phyloP scores from a whole-genome alignment of 2,797 vertebrate species.

The Arnoldichthys spilopterus region DNA sequence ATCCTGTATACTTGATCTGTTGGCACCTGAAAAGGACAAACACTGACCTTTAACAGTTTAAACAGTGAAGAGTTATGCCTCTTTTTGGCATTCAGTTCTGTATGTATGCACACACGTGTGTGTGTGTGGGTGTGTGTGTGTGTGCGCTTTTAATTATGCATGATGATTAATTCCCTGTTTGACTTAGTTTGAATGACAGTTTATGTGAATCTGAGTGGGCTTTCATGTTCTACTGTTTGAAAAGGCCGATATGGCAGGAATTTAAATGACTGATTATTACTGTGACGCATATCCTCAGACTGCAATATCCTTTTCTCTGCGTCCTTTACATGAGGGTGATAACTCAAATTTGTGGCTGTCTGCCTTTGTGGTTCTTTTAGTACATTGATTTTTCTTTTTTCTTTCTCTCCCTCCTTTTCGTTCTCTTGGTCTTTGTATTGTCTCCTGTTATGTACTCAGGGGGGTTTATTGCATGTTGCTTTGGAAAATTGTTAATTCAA shows the following conservation, averaged over 20 bases:
- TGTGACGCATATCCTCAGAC: not conserved
- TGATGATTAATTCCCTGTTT: conserved; percentile 34
- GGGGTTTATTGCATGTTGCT: not conserved
- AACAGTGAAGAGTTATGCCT: not conserved
- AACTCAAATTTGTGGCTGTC: not conserved
- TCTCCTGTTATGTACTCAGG: not conserved
- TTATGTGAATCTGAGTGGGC: conserved; percentile 33
- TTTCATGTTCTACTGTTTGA: conserved; percentile 34
- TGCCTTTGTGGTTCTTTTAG: not conserved
- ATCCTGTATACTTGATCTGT: not conserved
- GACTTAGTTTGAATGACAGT: conserved; percentile 36
- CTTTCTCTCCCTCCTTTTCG: not conserved
- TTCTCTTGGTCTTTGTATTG: not conserved
- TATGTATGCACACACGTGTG: too few species aligned
- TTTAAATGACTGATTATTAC: conserved; percentile 29
- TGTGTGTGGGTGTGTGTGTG: too few species aligned
- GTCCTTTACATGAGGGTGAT: conserved; percentile 1
- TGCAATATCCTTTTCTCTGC: not conserved
- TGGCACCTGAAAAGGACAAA: conserved; percentile 9
- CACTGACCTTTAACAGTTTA: not conserved
- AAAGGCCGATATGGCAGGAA: conserved; percentile 13
- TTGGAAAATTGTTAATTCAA: conserved; percentile 23
- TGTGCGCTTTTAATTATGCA: not conserved
- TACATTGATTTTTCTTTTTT: not conserved
- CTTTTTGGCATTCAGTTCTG: not conserved